Percentiles rank a stretch among this genome's conserved stretches.
Evolutionary conservation across 1,140 invertebrate genomes (phyloP).

Genomic region (Sarcophaga peregrina): DNA sequence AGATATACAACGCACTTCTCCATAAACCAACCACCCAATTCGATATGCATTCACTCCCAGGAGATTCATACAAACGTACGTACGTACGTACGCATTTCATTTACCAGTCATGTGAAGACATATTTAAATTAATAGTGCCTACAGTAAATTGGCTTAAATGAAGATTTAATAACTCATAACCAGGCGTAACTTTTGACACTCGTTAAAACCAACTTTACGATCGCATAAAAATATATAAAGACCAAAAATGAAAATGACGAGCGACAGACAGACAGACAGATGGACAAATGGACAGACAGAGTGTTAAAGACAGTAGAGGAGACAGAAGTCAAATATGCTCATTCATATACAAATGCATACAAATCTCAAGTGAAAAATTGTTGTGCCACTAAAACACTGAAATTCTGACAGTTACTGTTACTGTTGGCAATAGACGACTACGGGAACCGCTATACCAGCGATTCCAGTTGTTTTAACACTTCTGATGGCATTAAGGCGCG

Average conservation of each 20-base stretch:
- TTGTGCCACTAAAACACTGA: no score
- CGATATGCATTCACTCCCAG: neutral
- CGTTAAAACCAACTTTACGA: constrained; percentile 49
- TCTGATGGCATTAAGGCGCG: no score
- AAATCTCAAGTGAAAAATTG: no score
- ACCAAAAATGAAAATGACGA: no score
- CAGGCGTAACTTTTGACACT: constrained; percentile 55
- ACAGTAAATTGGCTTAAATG: constrained; percentile 45
- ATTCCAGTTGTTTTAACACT: no score
- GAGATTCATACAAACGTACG: neutral
- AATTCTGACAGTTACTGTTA: no score
- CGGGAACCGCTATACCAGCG: no score
- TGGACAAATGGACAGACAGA: no score
- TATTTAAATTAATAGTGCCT: neutral
- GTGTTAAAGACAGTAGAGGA: neutral
- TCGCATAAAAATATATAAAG: neutral
- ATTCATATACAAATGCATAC: no score
- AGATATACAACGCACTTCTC: neutral
- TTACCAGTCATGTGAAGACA: neutral
- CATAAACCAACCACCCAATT: constrained; percentile 15
- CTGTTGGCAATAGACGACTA: no score
- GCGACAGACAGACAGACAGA: no score
- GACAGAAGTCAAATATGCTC: constrained; percentile 6
- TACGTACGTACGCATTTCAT: neutral
- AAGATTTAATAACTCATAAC: constrained; percentile 61